A percentile compares a stretch with the other conserved stretches of the same genome.
Evolutionary conservation across 2,797 vertebrate genomes (phyloP).

Genomic region (Carapus acus): DNA sequence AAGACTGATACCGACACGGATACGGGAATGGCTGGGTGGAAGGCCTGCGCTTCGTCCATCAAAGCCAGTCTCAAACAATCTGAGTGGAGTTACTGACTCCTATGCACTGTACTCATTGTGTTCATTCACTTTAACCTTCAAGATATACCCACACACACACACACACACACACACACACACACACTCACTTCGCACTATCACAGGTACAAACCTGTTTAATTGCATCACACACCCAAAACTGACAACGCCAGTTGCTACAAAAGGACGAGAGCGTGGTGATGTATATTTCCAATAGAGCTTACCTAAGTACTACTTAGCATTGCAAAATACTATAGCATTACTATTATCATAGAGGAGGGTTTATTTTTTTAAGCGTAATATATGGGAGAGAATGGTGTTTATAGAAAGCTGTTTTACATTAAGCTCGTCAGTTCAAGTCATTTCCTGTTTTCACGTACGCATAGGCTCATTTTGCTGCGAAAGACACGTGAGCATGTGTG

Average conservation of each 20-base stretch:
- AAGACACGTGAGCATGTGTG: constrained; percentile 38
- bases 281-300: constrained; percentile 76
- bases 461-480: constrained; percentile 53
- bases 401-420: constrained; percentile 74
- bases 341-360: constrained; percentile 77
- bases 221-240: constrained; percentile 60
- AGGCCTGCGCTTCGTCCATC: constrained; percentile 34
- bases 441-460: constrained; percentile 60
- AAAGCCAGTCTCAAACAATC: constrained; percentile 56
- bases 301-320: constrained; percentile 75
- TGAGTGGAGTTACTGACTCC: constrained; percentile 52
- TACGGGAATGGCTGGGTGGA: constrained; percentile 26
- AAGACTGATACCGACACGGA: constrained; percentile 38
- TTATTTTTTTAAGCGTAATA: constrained; percentile 81
- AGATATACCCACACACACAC: constrained; percentile 22
- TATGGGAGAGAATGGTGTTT: constrained; percentile 75
- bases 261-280: constrained; percentile 64
- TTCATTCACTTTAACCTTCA: constrained; percentile 56
- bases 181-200: constrained; percentile 22
- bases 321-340: constrained; percentile 74
- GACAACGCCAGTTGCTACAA: constrained; percentile 56
- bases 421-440: constrained; percentile 69
- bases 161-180: constrained; percentile 13
- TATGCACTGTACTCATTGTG: constrained; percentile 61
- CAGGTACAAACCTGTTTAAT: constrained; percentile 42